Evolutionary conservation across 2,113 vertebrate species (phyloP).

Genomic region (Mesembrinibis cayennensis): DNA sequence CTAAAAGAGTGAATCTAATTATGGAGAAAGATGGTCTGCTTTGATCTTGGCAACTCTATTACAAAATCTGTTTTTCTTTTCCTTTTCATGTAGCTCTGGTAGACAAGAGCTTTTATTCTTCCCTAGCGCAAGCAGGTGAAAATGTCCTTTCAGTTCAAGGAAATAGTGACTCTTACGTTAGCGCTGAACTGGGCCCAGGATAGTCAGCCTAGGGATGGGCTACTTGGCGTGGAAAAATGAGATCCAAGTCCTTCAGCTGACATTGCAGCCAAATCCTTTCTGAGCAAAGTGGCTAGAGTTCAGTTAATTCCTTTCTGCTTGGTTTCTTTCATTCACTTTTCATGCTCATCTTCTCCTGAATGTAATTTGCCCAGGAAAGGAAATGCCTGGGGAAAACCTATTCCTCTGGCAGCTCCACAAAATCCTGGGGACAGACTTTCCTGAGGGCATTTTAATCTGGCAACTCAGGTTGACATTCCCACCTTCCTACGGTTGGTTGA

Average conservation of each 20-base stretch:
- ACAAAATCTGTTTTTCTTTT: conserved; percentile 66
- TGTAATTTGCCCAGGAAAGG: not conserved
- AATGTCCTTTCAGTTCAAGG: conserved; percentile 15
- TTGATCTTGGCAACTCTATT: conserved; percentile 50
- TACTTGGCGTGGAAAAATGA: not conserved
- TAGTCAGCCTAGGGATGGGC: conserved; percentile 18
- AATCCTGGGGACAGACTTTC: not conserved
- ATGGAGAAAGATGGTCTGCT: not conserved
- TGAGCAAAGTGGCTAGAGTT: not conserved
- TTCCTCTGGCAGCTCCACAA: not conserved
- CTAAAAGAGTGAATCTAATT: not conserved
- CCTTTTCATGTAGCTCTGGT: not conserved
- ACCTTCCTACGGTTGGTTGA: not conserved
- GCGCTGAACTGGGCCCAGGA: not conserved
- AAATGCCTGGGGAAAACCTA: not conserved
- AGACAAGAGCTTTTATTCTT: conserved; percentile 29
- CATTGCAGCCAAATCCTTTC: not conserved
- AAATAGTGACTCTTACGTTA: not conserved
- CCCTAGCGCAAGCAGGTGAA: conserved; percentile 15
- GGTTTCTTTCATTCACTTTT: conserved; percentile 10
- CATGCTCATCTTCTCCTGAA: conserved; percentile 3
- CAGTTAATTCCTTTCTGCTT: conserved; percentile 29
- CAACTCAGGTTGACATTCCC: not conserved
- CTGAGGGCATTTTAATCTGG: not conserved
- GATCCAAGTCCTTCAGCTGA: conserved; percentile 2